Percentiles rank a stretch among this genome's conserved stretches.
Evolutionary conservation across 2,797 vertebrate genomes (phyloP).

Genomic region (Fistularia commersonii): DNA sequence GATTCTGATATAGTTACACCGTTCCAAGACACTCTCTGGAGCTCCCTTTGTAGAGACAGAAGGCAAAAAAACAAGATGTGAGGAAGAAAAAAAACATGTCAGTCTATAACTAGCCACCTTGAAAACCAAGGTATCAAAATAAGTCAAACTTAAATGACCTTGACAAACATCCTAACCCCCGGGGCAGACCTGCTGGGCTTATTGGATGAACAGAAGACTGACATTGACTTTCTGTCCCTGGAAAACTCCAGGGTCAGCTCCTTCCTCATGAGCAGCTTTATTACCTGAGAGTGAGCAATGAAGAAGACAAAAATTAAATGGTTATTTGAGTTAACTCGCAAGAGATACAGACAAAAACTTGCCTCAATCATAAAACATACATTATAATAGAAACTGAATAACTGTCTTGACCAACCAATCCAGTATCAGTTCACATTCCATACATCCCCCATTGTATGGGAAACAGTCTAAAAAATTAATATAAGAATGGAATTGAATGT

Average conservation of each 20-base stretch:
- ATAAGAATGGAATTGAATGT: too few relatives aligned
- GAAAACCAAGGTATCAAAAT: rapidly evolving
- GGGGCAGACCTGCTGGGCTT: slow-evolving; percentile 65
- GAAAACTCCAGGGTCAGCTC: slow-evolving; percentile 81
- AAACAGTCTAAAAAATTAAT: too few relatives aligned
- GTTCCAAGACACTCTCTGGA: slow-evolving; percentile 77
- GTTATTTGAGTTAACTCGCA: too few relatives aligned
- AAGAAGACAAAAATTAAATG: too few relatives aligned
- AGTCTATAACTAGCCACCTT: not conserved
- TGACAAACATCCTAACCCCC: slow-evolving; percentile 79
- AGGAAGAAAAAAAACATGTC: not conserved
- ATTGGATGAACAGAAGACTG: slow-evolving; percentile 76
- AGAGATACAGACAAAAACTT: too few relatives aligned
- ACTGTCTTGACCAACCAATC: too few relatives aligned
- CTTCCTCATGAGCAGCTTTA: slow-evolving; percentile 79
- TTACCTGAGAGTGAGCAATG: slow-evolving; percentile 62
- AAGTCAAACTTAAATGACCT: slow-evolving; percentile 52
- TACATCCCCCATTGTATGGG: too few relatives aligned
- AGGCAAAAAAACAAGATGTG: not conserved
- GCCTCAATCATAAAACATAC: too few relatives aligned
- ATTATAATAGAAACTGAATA: too few relatives aligned
- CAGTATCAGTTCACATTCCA: too few relatives aligned
- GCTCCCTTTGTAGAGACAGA: slow-evolving; percentile 62
- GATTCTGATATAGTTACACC: slow-evolving; percentile 68
- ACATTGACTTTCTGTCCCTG: slow-evolving; percentile 82